A percentile compares a stretch with the other conserved stretches of the same genome.
These are phyloP conservation scores for Cenopis cana DNA, from an alignment of 2,888 invertebrate genomes.

Conservation along the genomic window DNA sequence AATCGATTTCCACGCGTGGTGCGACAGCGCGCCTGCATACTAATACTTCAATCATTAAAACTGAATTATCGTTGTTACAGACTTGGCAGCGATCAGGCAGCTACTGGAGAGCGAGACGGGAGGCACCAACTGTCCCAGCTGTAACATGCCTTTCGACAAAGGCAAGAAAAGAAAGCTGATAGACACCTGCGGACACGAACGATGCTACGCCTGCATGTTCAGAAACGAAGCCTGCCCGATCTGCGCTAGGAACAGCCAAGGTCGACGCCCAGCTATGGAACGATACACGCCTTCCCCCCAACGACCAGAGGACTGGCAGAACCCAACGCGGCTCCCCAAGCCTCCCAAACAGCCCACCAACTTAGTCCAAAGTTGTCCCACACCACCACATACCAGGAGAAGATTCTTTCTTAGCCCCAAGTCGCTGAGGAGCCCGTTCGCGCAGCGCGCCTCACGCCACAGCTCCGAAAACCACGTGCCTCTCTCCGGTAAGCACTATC, in stretches of 20 bases:
- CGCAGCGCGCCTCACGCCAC: constrained; percentile 79
- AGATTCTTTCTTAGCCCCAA: constrained; percentile 94
- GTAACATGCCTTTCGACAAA: constrained; percentile 97
- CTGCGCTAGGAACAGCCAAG: constrained; percentile 85
- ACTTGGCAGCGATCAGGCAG: constrained; percentile 92
- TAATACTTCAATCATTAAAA: constrained; percentile 49
- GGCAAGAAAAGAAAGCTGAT: constrained; percentile 97
- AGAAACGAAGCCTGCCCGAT: constrained; percentile 96
- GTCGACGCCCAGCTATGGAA: constrained; percentile 74
- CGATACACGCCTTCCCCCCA: constrained; percentile 78
- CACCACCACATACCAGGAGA: constrained; percentile 90
- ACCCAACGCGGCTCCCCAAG: constrained; percentile 85
- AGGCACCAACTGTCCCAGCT: constrained; percentile 91
- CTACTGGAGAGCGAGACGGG: constrained; percentile 91
- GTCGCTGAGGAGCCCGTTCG: constrained; percentile 91
- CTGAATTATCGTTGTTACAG: constrained; percentile 82
- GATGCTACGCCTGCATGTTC: constrained; percentile 98
- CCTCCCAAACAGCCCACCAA: constrained; percentile 84
- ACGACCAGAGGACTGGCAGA: constrained; percentile 77
- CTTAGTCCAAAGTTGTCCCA: constrained; percentile 90
- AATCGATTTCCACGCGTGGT: constrained; percentile 66
- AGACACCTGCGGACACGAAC: constrained; percentile 97
- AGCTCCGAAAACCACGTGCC: constrained; percentile 87
- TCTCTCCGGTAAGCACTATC: constrained; percentile 87
- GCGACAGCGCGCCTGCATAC: constrained; percentile 55